These are phyloP conservation scores for Blastobasis lacticolella DNA, from an alignment of 2,888 invertebrate species.

Conservation along the genomic window DNA sequence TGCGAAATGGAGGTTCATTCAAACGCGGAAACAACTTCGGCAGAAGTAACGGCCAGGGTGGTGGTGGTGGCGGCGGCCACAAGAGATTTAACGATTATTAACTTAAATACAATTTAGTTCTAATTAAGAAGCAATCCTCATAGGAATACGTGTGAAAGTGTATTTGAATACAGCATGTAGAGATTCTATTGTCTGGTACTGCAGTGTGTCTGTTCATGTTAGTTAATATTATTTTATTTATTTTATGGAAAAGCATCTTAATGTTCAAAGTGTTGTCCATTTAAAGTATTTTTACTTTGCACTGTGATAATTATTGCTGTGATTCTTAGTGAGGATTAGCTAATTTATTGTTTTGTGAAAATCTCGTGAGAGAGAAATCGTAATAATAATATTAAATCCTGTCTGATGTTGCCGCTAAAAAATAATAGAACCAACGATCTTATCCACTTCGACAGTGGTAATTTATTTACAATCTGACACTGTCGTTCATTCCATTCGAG, in stretches of 20 bases:
- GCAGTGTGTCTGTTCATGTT: conserved; percentile 23
- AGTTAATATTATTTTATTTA: conserved; percentile 32
- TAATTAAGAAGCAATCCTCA: conserved; percentile 49
- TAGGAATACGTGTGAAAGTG: conserved; percentile 48
- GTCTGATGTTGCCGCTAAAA: no score
- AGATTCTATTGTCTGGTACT: conserved; percentile 34
- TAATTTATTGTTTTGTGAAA: conserved; percentile 2
- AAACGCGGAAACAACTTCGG: conserved; percentile 64
- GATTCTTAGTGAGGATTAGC: conserved; percentile 51
- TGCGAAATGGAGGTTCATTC: conserved; percentile 68
- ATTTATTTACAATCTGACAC: no score
- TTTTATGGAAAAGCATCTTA: conserved; percentile 22
- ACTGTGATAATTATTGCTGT: conserved; percentile 65
- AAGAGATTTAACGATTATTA: conserved; percentile 64
- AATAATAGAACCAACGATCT: no score
- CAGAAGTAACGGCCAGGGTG: conserved; percentile 47
- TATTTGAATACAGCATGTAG: conserved; percentile 23
- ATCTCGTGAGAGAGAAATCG: conserved; percentile 4
- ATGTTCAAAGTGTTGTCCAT: neutral
- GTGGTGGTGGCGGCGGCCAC: conserved; percentile 55
- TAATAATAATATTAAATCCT: neutral
- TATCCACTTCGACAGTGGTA: no score
- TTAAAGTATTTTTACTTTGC: conserved; percentile 42
- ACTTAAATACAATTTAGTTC: conserved; percentile 17
- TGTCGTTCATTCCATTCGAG: no score